phyloP scores from a whole-genome alignment of 2,888 invertebrate genomes.

The Petrolisthes cinctipes region DNA sequence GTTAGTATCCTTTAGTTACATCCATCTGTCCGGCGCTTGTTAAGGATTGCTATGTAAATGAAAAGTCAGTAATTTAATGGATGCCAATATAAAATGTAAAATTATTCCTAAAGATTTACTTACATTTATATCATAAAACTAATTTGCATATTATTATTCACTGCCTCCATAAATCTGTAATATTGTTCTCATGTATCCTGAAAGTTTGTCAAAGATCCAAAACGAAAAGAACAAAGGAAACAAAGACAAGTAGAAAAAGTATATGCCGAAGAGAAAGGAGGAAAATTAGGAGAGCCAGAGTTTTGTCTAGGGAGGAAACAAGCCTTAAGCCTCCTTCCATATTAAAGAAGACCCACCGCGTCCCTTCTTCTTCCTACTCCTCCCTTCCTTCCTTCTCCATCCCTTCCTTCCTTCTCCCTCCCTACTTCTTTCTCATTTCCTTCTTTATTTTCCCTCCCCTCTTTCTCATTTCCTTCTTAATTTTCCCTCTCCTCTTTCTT shows the following conservation, averaged over 20 bases:
- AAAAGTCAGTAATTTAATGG: no score
- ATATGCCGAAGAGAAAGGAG: neutral
- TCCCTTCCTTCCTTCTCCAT: neutral
- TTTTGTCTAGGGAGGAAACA: constrained; percentile 18
- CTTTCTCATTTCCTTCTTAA: neutral
- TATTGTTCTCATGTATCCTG: no score
- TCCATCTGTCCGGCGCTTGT: no score
- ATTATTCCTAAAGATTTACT: no score
- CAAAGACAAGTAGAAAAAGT: neutral
- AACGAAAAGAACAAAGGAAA: no score
- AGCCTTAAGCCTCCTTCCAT: constrained; percentile 18
- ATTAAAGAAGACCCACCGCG: constrained; percentile 28
- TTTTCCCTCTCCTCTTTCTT: neutral
- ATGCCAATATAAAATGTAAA: no score
- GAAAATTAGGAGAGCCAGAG: constrained; percentile 1
- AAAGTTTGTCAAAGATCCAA: no score
- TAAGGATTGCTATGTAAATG: no score
- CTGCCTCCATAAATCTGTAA: no score
- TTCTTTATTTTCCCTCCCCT: neutral
- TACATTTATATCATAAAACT: no score
- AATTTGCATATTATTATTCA: no score
- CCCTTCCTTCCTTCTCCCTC: neutral
- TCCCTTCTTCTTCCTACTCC: neutral
- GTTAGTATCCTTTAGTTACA: no score
- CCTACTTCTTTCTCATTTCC: neutral